Percentiles rank a stretch among this genome's conserved stretches.
phyloP scores from a whole-genome alignment of 2,797 vertebrate species.

The Lutjanus argentimaculatus region DNA sequence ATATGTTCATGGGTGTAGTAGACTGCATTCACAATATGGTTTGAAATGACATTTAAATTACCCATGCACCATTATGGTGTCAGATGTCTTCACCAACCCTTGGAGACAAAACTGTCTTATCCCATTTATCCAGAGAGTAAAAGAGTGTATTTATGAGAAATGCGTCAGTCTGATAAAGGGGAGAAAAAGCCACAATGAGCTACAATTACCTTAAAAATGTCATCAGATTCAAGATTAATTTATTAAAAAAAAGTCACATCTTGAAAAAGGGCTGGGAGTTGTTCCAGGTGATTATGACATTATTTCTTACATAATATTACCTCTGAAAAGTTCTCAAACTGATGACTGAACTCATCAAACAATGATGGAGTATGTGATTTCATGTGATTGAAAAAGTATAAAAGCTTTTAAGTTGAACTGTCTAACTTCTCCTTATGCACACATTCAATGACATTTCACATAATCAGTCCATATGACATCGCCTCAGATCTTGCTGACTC shows the following conservation, averaged over 20 bases:
- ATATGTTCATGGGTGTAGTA: slow-evolving; percentile 24
- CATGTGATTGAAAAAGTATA: background rate
- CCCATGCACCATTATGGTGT: slow-evolving; percentile 16
- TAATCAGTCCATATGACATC: background rate
- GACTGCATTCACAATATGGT: slow-evolving; percentile 36
- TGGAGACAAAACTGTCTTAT: slow-evolving; percentile 7
- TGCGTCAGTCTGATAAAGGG: background rate
- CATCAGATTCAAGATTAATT: background rate
- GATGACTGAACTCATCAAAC: background rate
- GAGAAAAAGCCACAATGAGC: background rate
- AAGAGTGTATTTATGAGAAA: background rate
- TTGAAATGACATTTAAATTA: slow-evolving; percentile 47
- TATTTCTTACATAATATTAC: background rate
- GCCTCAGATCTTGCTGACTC: background rate
- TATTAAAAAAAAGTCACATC: background rate
- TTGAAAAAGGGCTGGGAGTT: background rate
- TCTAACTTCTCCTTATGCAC: background rate
- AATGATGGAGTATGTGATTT: background rate
- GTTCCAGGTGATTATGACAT: too few relatives aligned
- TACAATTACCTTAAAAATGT: background rate
- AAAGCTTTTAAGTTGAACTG: background rate
- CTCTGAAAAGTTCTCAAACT: background rate
- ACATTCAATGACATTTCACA: slow-evolving; percentile 12
- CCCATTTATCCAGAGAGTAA: background rate
- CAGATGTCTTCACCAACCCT: slow-evolving; percentile 24